These are phyloP conservation scores for Nycticryphes semicollaris DNA, from an alignment of 2,113 vertebrate species.

Conservation along the genomic window DNA sequence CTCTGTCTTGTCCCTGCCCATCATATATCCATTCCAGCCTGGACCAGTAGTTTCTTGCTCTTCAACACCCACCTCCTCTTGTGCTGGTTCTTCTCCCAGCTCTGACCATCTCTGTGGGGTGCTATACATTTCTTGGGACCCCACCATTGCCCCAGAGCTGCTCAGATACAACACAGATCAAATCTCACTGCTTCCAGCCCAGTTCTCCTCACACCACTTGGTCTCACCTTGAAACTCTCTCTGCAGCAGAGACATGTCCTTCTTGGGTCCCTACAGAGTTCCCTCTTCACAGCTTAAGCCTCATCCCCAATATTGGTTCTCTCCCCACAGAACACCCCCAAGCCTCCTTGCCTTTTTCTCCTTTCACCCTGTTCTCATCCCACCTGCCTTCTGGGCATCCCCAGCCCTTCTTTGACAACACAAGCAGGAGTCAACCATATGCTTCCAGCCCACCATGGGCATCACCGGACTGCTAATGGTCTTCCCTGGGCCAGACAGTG, in stretches of 20 bases:
- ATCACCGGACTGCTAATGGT: accelerated
- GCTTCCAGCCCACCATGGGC: accelerated
- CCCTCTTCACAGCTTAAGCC: not conserved
- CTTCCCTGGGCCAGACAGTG: not conserved
- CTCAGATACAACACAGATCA: not conserved
- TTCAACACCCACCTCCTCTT: not conserved
- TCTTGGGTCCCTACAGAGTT: too few relatives aligned
- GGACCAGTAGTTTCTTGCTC: not conserved
- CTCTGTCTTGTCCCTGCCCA: not conserved
- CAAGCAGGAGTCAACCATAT: accelerated
- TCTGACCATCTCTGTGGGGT: accelerated
- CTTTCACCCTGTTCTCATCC: not conserved
- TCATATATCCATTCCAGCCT: not conserved
- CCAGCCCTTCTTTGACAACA: not conserved
- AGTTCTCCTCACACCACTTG: not conserved
- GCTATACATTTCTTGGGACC: not conserved
- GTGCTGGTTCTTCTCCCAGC: not conserved
- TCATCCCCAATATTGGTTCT: too few relatives aligned
- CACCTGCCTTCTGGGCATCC: not conserved
- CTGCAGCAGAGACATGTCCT: not conserved
- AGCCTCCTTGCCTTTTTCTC: not conserved
- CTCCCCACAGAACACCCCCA: not conserved
- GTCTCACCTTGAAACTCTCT: not conserved
- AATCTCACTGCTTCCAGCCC: not conserved
- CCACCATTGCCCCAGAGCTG: not conserved